phyloP scores from a whole-genome alignment of 2,888 invertebrate species.

The Stenolophus ochropezus region DNA sequence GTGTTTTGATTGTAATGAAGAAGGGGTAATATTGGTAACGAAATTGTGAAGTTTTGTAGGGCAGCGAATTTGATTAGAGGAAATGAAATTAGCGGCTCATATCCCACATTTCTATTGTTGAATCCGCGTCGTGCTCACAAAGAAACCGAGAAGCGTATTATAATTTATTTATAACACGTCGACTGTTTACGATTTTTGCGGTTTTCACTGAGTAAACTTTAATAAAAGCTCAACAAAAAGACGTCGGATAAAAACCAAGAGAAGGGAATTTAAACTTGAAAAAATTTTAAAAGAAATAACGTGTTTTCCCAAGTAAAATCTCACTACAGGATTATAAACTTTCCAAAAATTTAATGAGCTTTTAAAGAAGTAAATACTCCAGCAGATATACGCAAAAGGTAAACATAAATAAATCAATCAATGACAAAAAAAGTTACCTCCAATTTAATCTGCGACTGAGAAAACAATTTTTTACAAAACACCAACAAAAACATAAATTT shows the following conservation, averaged over 20 bases:
- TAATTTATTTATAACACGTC: constrained; percentile 22
- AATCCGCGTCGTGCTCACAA: neutral
- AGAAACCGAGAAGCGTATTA: constrained; percentile 11
- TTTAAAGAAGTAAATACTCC: neutral
- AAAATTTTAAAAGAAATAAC: neutral
- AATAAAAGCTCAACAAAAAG: neutral
- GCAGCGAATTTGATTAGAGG: neutral
- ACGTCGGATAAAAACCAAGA: neutral
- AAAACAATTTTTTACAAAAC: too few species aligned
- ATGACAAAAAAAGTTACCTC: neutral
- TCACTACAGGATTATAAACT: neutral
- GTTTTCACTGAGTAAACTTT: constrained; percentile 5
- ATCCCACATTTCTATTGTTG: constrained; percentile 11
- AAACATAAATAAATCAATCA: neutral
- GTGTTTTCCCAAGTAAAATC: neutral
- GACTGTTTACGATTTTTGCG: constrained; percentile 18
- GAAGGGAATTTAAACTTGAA: neutral
- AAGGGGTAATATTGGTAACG: neutral
- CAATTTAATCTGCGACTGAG: too few species aligned
- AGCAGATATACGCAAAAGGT: neutral
- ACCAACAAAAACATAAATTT: too few species aligned
- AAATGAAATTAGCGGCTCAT: constrained; percentile 15
- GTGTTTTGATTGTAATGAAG: too few species aligned
- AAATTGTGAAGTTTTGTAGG: neutral
- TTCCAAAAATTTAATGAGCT: neutral